Base-by-base conservation (phyloP, 2,888 invertebrate genomes). In the Zaprionus lineosus region DNA sequence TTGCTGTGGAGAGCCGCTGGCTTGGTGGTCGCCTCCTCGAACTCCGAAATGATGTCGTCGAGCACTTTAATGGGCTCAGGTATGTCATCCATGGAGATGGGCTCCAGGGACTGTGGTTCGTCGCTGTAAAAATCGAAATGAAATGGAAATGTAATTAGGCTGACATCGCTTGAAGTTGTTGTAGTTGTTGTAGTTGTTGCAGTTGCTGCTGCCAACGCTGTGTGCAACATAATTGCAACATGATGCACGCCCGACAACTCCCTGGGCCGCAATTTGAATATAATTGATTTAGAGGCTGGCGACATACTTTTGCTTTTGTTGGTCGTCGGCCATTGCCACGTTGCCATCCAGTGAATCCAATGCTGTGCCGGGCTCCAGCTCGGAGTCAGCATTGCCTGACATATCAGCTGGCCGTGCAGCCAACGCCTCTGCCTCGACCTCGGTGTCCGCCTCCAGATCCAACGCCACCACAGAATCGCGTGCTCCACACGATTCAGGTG, bases 21-120 rank as follows among this genome's bases (percentile, higher is more conserved):
- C 63, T 87, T 87, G 26, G 88, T 88, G 60, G 90, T 86, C 18
- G 87, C 87, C 91, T 96, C 96, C 92, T 96, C 96, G 92, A 96
- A 96, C 91, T 96, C 96, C 83, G 96, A 96, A 90, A 96, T 92
- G 90, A 96, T 96, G 89, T 95, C 94, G 92, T 96, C 96, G 91
- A 96, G 92, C 85, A 96, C 92, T 91, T 96, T 96, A 91, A 96
- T 92, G 79, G 96, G 96, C 89, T 95, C 93, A 91, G 96, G 96
- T 89, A 96, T 95, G 91, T 96, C 96, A 91, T 96, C 96, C 91
- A 94, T 93, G 90, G 74, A 74, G 55, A 81, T 72, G 51, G 81
- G 82, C 53, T 81, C 87, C 71, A 83, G 58, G 44, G 60, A 84
- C 64, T 70, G 72, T 56, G 62, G 51, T 55, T 55, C 64, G n/a